Evolutionary conservation across 2,888 invertebrate species (phyloP).

Genomic region (Zonitis immaculata): DNA sequence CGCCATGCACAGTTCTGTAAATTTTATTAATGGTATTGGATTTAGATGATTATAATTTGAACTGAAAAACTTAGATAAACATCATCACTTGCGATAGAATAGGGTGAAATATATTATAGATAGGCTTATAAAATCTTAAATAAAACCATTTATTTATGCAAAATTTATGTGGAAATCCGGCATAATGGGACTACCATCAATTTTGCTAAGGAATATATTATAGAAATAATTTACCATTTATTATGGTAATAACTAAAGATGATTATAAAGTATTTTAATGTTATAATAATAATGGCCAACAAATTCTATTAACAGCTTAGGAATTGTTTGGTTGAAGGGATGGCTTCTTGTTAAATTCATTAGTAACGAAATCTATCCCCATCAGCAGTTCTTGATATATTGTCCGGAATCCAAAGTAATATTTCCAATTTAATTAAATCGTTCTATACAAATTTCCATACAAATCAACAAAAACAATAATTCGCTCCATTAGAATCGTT

Average conservation of each 20-base stretch:
- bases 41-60: neutral
- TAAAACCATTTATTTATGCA: too few species aligned
- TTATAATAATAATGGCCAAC: conserved; percentile 15
- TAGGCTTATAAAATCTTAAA: too few species aligned
- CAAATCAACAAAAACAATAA: conserved; percentile 13
- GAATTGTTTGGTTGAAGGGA: conserved; percentile 10
- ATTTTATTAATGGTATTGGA: neutral
- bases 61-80: neutral
- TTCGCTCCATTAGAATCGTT: neutral
- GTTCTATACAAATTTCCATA: conserved; percentile 10
- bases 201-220: too few species aligned
- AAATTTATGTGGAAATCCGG: too few species aligned
- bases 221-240: too few species aligned
- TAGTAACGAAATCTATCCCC: conserved; percentile 14
- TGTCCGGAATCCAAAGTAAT: conserved; percentile 8
- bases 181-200: too few species aligned
- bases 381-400: conserved; percentile 11
- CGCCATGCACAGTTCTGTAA: neutral
- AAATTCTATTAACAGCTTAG: conserved; percentile 12
- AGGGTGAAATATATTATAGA: neutral
- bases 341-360: conserved; percentile 10
- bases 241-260: neutral
- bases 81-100: neutral
- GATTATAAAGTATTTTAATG: conserved; percentile 10
- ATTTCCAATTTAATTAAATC: conserved; percentile 17